phyloP scores from a whole-genome alignment of 2,797 vertebrate species.

The Dryobates pubescens region DNA sequence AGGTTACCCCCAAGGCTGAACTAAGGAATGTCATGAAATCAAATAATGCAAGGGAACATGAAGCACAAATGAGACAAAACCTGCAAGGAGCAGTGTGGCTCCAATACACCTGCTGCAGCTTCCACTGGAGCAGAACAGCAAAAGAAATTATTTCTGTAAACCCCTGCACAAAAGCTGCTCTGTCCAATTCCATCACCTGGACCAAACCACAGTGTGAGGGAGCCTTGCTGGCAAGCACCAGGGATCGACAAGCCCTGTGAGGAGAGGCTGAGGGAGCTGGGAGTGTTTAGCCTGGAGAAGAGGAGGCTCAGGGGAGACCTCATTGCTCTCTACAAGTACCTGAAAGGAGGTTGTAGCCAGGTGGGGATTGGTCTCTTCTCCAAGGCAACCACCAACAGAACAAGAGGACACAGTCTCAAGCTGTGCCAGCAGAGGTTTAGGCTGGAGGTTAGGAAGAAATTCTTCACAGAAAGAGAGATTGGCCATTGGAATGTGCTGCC shows the following conservation, averaged over 20 bases:
- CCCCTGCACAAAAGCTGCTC: constrained; percentile 52
- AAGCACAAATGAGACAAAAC: not conserved
- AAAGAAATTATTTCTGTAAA: constrained; percentile 1
- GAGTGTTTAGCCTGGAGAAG: too few species aligned
- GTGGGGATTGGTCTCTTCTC: too few species aligned
- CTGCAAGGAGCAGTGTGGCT: not conserved
- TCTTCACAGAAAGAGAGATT: too few species aligned
- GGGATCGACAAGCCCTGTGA: not conserved
- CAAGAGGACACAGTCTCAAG: too few species aligned
- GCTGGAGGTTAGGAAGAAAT: too few species aligned
- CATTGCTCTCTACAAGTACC: too few species aligned
- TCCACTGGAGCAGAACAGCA: not conserved
- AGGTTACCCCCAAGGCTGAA: not conserved
- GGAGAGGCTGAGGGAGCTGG: too few species aligned
- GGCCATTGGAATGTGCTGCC: too few species aligned
- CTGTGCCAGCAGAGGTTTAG: too few species aligned
- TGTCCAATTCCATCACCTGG: constrained; percentile 42
- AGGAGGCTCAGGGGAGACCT: too few species aligned
- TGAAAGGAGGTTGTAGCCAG: too few species aligned
- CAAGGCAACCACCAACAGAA: too few species aligned
- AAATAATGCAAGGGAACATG: not conserved
- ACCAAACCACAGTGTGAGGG: not conserved
- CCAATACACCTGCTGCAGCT: constrained; percentile 46
- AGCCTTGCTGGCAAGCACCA: not conserved
- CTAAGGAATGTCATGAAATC: not conserved